Evolutionary conservation across 1,140 invertebrate genomes (phyloP), one percentile per base, ranked within the genome.

Genomic region (Drosophila cardini): DNA sequence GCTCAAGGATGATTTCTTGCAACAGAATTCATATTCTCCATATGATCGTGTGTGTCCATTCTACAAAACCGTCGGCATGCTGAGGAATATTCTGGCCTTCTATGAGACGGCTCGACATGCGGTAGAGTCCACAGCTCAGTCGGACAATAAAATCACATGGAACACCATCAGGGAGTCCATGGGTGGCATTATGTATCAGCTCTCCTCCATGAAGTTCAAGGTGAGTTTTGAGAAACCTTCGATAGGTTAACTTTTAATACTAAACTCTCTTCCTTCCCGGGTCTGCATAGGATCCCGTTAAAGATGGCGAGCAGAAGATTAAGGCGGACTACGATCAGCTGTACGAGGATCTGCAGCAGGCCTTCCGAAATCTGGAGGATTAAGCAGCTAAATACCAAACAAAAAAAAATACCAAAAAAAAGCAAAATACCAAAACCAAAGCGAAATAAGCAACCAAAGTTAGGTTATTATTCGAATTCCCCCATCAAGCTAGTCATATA

Each of bases 151-250:
- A 94, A 97, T 99, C 78, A 99, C 99, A 60, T 99, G 98, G 98
- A 96, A 96, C 81, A 97, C 98, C 26, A 99, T 99, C 86, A 95
- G 97, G 52, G 99, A 99, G 91, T 96, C 97, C 73, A 98, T 99
- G 98, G 96, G 96, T 73, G 96, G 97, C 85, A 96, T 98, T 78
- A 94, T 99, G 60, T 99, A 99, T 93, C 98, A 99, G 92, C 95
- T 99, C 48, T 99, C 97, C 84, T 98, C 97, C 85, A 99, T 99
- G 99, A 99, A 99, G 93, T 99, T 99, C 94, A 99, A 99, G 96
- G 97, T 98, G 82, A 0, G 11, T 50, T 11, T 15, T 21, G 6
- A 38, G 7, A 46, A n/a, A 2, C 15, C 7, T 9, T 3, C 36
- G n/a, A 13, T 42, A 21, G 10, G 2, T 26, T 8, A 11, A 56